Base-by-base conservation (phyloP, 2,888 invertebrate genomes). In the Drosophila anomelani region DNA sequence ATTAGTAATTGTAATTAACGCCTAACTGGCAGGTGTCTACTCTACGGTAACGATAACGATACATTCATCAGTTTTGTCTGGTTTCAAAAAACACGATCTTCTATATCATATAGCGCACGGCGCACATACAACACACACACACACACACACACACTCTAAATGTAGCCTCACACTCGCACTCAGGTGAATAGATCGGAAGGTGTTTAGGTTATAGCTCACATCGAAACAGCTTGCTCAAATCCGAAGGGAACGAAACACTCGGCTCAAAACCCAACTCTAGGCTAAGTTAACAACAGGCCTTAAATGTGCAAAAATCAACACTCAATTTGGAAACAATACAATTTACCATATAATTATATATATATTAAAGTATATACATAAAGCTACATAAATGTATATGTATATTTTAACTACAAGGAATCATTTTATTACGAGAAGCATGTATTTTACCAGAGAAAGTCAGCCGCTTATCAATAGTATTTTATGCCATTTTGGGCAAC, bases 221-320 rank as follows among this genome's bases (percentile, higher is more conserved):
- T 57, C 46, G 49, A 60, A 75, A 56, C 38, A 68, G 69, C 71
- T 82, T 86, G 82, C 86, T 82, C 84, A 78, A 79, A 38, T n/a
- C 26, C 15, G 5, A 43, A 62, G 39, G 17, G 49, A 58, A 20
- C 32, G 36, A 58, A 68, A 46, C 54, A 55, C 49, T 29, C 39
- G 36, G 61, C 59, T 76, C 67, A 64, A 69, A 57, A 68, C 51
- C 8, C 36, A 61, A 66, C 26, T 41, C 54, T 76, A 79, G 71
- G 56, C 57, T 68, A 78, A 73, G 79, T 77, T 32, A 78, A 80
- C 84, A 70, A 81, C 77, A 86, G 84, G 89, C 88, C 88, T 88
- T 88, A 86, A 89, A 88, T 88, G 89, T 89, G 88, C 88, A 89
- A 88, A 88, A 74, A 85, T 74, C 70, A 80, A 79, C 77, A 72